A percentile compares a stretch with the other conserved stretches of the same genome.
phyloP scores from a whole-genome alignment of 1,140 invertebrate species.

The Eriosoma lanigerum region DNA sequence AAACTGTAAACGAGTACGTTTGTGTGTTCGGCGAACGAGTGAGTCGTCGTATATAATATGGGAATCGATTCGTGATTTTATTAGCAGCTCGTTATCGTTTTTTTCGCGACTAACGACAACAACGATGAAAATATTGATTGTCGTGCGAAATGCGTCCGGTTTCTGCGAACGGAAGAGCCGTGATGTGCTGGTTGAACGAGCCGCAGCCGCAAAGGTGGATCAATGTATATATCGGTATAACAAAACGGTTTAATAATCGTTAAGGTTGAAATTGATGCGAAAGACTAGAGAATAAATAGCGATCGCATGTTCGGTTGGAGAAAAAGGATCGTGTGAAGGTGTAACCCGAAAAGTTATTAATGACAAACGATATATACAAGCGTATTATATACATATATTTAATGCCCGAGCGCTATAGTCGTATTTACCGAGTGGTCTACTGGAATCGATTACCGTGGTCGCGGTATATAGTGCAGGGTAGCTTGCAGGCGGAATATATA shows the following conservation, averaged over 20 bases:
- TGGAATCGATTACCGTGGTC: constrained; percentile 47
- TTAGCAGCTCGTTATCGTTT: no score
- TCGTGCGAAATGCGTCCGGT: no score
- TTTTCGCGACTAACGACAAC: no score
- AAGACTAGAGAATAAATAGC: neutral
- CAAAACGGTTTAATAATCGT: constrained; percentile 31
- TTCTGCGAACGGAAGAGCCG: no score
- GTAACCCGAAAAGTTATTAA: constrained; percentile 47
- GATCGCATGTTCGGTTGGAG: constrained; percentile 4
- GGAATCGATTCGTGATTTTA: neutral
- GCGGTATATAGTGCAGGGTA: neutral
- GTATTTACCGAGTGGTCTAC: constrained; percentile 33
- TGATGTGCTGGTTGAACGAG: no score
- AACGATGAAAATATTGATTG: no score
- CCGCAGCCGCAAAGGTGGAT: no score
- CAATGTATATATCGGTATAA: no score
- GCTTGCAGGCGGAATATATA: no score
- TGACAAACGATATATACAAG: constrained; percentile 7
- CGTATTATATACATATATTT: no score
- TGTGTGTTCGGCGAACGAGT: neutral
- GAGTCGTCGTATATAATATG: neutral
- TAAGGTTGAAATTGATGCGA: constrained; percentile 20
- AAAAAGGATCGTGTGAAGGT: constrained; percentile 22
- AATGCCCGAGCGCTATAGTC: no score
- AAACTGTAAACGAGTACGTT: no score